Base-by-base conservation (phyloP, 2,888 invertebrate species). In the Thymelicus sylvestris region DNA sequence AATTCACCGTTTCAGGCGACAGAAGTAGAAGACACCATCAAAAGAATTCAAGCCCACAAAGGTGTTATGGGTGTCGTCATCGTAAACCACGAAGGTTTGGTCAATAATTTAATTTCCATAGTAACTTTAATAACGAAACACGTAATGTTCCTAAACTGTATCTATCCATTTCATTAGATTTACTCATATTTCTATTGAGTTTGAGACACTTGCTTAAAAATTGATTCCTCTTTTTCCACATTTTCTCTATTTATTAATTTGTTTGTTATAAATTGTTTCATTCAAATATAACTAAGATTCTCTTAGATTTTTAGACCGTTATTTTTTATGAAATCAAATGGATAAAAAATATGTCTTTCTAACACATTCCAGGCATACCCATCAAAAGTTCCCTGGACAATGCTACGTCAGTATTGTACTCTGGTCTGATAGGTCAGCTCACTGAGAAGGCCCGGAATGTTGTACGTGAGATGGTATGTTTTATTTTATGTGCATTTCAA, bases 21-120 rank as follows among this genome's bases (percentile, higher is more conserved):
- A 75, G 99, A 99, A 95, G 98, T 99, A 52, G 99, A 99, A 91
- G 99, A 99, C 94, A 98, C 98, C 12, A 95, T 99, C 88, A 99
- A 99, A 93, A 95, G 99, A 75, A 98, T 99, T 82, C 98, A 99
- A 86, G 96, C 97, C 64, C 99, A 99, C 84, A 99, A 99, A 93
- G 99, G 99, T 78, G 99, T 99, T 72, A 96, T 98, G 84, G 99
- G 99, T 75, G 97, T 98, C 66, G 97, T 99, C 86, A 97, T 99
- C 72, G 98, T 99, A 72, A 99, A 99, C 92, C 96, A 97, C 74
- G 99, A 99, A 96, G 99, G 99, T 99, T 94, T 89, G 91, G 82
- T 92, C 92, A 84, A 93, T 91, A 84, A 77, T 78, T 72, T 65
- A 38, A 77, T 79, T 81, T 66, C 81, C 81, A 81, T 86, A 78